Percentiles rank a stretch among this genome's conserved stretches.
Conservation (phyloP, 1,140 invertebrate species). For the Brachionus manjavacas region DNA sequence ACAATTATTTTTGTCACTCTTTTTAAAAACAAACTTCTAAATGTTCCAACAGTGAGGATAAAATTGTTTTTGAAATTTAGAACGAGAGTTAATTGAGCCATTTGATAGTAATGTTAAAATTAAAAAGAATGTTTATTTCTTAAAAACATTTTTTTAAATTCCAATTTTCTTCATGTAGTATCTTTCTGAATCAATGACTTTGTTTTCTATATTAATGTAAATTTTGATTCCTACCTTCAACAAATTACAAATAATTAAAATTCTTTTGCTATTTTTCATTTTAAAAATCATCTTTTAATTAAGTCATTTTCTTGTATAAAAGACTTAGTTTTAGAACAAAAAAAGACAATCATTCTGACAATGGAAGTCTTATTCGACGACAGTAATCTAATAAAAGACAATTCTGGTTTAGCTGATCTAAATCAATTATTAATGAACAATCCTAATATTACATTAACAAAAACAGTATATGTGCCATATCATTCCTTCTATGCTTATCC, state of each 20-base stretch:
- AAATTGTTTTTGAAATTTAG: no score
- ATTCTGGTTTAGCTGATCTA: background rate
- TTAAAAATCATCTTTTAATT: background rate
- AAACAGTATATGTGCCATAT: background rate
- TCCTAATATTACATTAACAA: background rate
- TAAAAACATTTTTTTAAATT: background rate
- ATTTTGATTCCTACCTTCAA: background rate
- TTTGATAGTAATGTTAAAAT: no score
- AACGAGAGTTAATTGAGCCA: no score
- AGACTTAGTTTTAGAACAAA: background rate
- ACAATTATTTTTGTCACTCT: no score
- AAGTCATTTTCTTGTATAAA: background rate
- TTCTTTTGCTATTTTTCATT: background rate
- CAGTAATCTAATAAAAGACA: background rate
- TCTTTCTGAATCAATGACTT: background rate
- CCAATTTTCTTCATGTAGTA: background rate
- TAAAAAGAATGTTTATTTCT: no score
- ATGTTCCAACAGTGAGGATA: no score
- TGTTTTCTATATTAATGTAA: background rate
- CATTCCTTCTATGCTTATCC: background rate
- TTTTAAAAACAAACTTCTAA: no score
- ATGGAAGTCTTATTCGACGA: slow-evolving; percentile 10
- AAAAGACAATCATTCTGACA: background rate
- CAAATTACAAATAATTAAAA: background rate
- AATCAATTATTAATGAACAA: background rate